phyloP scores from a whole-genome alignment of 1,140 invertebrate species.

The Triops cancriformis region DNA sequence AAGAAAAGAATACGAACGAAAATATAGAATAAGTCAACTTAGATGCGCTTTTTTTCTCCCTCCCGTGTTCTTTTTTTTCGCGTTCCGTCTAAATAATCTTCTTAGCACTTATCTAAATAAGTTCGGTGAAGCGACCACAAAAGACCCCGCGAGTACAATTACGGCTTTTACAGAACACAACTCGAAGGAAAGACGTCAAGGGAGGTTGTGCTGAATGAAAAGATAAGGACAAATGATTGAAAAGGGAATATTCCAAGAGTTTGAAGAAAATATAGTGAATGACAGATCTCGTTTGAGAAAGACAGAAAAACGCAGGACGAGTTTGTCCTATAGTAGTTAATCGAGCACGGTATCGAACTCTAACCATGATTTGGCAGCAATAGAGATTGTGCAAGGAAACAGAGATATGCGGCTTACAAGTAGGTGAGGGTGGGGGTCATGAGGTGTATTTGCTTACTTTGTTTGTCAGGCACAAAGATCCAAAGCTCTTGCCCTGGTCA shows the following conservation, averaged over 20 bases:
- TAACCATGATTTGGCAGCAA: background rate
- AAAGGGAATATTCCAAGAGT: background rate
- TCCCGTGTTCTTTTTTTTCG: no score
- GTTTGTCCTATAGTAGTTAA: background rate
- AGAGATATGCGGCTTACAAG: background rate
- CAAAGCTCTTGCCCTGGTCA: background rate
- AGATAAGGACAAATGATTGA: slow-evolving; percentile 4
- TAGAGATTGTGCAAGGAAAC: background rate
- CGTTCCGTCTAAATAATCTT: background rate
- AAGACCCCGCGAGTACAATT: background rate
- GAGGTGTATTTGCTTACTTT: background rate
- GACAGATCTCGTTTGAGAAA: background rate
- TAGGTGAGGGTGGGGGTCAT: background rate
- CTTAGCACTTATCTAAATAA: slow-evolving; percentile 11
- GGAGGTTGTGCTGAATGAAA: background rate
- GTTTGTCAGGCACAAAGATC: background rate
- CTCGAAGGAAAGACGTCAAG: background rate
- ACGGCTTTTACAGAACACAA: background rate
- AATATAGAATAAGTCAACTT: background rate
- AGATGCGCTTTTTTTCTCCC: background rate
- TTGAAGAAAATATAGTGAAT: background rate
- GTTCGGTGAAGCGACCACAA: background rate
- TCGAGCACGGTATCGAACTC: background rate
- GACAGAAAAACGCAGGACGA: background rate
- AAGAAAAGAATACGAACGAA: background rate